Conservation (phyloP, 2,113 vertebrate genomes). For the Sakesphorus luctuosus region DNA sequence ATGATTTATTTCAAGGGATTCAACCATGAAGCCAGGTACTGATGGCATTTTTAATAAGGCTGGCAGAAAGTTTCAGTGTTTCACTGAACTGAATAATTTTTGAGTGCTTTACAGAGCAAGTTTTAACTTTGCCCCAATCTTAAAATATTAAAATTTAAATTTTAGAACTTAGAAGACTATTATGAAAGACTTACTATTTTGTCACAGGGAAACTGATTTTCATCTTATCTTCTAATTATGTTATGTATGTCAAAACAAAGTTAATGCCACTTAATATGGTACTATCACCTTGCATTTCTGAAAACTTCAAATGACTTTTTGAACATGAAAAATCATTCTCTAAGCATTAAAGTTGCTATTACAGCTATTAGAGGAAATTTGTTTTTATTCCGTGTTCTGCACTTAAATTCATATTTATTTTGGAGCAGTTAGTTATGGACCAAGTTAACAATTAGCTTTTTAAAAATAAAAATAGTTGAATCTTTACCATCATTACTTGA, state of each 20-base stretch:
- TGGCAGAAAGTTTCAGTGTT: neutral
- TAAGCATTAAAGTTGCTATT: neutral
- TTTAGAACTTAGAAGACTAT: neutral
- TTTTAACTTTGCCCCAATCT: neutral
- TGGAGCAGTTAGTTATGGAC: neutral
- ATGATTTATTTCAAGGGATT: neutral
- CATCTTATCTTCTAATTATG: neutral
- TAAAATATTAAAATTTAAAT: neutral
- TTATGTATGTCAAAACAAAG: neutral
- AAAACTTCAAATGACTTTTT: neutral
- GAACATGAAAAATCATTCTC: neutral
- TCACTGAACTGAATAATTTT: neutral
- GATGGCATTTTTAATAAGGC: slow-evolving; percentile 1
- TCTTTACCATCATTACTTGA: neutral
- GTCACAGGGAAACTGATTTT: neutral
- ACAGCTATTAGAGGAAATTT: neutral
- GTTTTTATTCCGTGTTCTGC: neutral
- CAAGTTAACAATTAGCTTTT: neutral
- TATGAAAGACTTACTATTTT: neutral
- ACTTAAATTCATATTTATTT: slow-evolving; percentile 2
- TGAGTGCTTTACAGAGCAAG: neutral
- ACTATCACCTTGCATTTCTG: neutral
- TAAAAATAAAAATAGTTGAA: neutral
- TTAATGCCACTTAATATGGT: neutral
- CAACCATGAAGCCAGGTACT: neutral